Base-by-base conservation (phyloP, 2,888 invertebrate species). In the Hetaerina titia region DNA sequence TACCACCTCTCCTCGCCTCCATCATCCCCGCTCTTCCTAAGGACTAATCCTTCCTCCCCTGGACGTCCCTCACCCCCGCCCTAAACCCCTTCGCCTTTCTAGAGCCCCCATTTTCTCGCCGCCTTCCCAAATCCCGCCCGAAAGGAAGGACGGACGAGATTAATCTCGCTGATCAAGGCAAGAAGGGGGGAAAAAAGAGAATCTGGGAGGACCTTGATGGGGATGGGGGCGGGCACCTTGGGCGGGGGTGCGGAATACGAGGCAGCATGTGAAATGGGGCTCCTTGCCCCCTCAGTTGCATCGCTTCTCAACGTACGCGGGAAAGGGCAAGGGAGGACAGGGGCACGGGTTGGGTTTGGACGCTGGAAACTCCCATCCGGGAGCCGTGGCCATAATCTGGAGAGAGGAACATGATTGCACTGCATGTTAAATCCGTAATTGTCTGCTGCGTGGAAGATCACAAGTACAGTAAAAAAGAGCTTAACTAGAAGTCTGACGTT, bases 111-210 rank as follows among this genome's bases (percentile, higher is more conserved):
- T 9, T 69, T 69, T 69, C 60, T 60, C 60, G 60, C 17, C 13
- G 69, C 17, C 22, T 19, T 64, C 64, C 64, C 64, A 69, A 69
- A 69, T 69, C 69, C 22, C 64, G 15, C 64, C 69, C 22, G n/a
- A 69, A 22, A 69, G 69, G 69, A 69, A 69, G 69, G 69, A 69
- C 69, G 7, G n/a, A 69, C 69, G 69, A 22, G 69, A 69, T 69
- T 69, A 69, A 69, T 69, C 69, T 69, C 69, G 69, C 69, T n/a
- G 69, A 69, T 69, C 69, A 69, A 69, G 69, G 69, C 69, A 22
- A 69, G 22, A 45, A 45, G 19, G 19, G 64, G 69, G n/a, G 69
- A n/a, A 69, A 69, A 69, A 69, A 22, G n/a, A 22, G 69, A 69
- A n/a, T 17, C 22, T n/a, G 69, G 8, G 69, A n/a, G 64, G 64